Percentiles rank a stretch among this genome's conserved stretches.
Conservation (phyloP, 2,888 invertebrate genomes). For the Hirtodrosophila confusa region DNA sequence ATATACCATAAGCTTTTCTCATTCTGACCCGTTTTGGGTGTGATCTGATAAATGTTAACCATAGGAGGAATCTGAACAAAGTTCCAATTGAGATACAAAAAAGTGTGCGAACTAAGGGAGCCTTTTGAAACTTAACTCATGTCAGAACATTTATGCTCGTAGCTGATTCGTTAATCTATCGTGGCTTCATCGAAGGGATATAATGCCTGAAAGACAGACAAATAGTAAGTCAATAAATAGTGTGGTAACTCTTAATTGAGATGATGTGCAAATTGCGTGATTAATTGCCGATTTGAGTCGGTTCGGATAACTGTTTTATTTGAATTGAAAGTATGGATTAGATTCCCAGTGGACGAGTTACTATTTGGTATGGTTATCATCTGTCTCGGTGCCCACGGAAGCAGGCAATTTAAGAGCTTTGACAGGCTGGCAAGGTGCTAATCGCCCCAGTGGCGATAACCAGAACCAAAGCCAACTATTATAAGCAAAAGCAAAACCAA, state of each 20-base stretch:
- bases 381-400: neutral
- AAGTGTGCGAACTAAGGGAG: no score
- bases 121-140: no score
- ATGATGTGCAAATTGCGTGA: slow-evolving; percentile 22
- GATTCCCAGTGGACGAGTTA: slow-evolving; percentile 8
- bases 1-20: no score
- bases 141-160: no score
- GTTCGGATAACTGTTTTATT: slow-evolving; percentile 13
- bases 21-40: no score
- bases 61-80: no score
- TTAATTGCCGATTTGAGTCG: slow-evolving; percentile 33
- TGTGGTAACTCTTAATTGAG: slow-evolving; percentile 25
- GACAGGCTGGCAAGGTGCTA: slow-evolving; percentile 49
- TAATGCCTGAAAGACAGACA: no score
- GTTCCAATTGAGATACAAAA: no score
- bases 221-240: slow-evolving; percentile 29
- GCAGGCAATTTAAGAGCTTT: slow-evolving; percentile 11
- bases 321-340: slow-evolving; percentile 9
- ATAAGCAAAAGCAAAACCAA: slow-evolving; percentile 22
- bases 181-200: no score
- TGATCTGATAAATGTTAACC: no score
- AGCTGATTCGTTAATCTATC: no score
- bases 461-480: slow-evolving; percentile 3
- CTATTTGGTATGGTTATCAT: slow-evolving; percentile 2
- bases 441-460: slow-evolving; percentile 20